Base-by-base conservation (phyloP, 2,797 vertebrate species). In the Lepus oiostolus region DNA sequence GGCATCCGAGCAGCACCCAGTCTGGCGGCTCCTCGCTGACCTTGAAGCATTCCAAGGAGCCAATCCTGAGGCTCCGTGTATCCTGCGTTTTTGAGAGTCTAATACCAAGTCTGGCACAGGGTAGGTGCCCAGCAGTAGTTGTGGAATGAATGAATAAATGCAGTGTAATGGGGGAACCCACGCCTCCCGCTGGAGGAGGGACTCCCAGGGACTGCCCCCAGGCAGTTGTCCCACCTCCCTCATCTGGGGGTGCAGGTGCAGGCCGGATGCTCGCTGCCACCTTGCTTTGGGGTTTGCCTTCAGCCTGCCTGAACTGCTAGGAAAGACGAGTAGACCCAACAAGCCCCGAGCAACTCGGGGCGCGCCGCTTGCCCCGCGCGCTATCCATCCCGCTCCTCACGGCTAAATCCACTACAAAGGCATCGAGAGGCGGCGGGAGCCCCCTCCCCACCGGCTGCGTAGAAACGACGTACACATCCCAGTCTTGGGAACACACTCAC, bases 1-100 rank as follows among this genome's bases (percentile, higher is more conserved):
- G 92, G 93, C 81, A 95, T 75, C 77, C 52, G 28, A 50, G 77
- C 42, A 79, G 71, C 83, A 30, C 80, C 9, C 1, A 92, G 67
- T 35, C 79, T 35, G 76, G 30, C 62, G 2, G 50, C 28, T 5
- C 1, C 71, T 5, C 4, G 1, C 50, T 67, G 67, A 71, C 67
- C 47, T 71, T 50, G 22, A 13, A 65, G 60, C 54, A 14, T 67
- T 84, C 68, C 76, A 19, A 58, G 72, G 50, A 84, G 35, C 42
- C 75, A 3, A 2, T 30, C 85, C 54, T 72, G 65, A 5, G 50
- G 42, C 50, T 38, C 63, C 14, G 26, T 35, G 54, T 26, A 28
- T 10, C 47, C 35, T 52, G 89, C 2, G 1, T 11, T 95, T 91
- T 32, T 12, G 8, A 79, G 87, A 91, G 70, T 72, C 70, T 79